phyloP scores from a whole-genome alignment of 2,888 invertebrate species.

The Leucophenga montana region DNA sequence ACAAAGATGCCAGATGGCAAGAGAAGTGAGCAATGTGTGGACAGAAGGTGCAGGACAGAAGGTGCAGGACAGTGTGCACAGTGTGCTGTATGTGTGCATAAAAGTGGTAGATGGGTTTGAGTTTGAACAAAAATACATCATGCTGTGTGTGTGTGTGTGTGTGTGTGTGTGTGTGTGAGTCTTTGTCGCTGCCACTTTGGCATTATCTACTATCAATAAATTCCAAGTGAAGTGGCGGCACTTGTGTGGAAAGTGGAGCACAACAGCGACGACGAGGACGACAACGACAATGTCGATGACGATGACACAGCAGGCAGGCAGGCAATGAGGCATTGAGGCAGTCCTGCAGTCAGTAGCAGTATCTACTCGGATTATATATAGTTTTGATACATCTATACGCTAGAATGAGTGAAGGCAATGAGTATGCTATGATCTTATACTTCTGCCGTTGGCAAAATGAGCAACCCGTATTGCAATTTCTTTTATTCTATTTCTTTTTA shows the following conservation, averaged over 20 bases:
- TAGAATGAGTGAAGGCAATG: too few relatives aligned
- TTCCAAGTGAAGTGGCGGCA: conserved; percentile 63
- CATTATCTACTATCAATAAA: conserved; percentile 68
- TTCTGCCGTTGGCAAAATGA: conserved; percentile 48
- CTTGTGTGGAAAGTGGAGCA: conserved; percentile 63
- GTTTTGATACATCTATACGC: too few relatives aligned
- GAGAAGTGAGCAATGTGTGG: too few relatives aligned
- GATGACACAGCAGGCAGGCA: conserved; percentile 12
- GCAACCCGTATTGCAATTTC: conserved; percentile 25
- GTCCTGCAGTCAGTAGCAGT: too few relatives aligned
- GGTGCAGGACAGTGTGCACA: conserved; percentile 20
- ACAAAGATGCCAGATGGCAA: too few relatives aligned
- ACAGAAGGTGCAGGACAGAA: conserved; percentile 16
- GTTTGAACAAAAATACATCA: background rate
- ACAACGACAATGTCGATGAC: conserved; percentile 18
- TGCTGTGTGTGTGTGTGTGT: background rate
- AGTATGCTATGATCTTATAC: background rate
- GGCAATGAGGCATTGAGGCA: background rate
- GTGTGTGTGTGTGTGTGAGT: conserved; percentile 30
- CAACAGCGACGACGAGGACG: conserved; percentile 43
- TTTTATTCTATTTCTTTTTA: too few relatives aligned
- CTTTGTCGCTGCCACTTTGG: conserved; percentile 62
- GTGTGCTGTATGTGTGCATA: conserved; percentile 1
- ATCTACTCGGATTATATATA: too few relatives aligned
- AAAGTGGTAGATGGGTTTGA: conserved; percentile 10